Conservation (phyloP, 37 sponge, comb jelly and placozoan genomes). For the Crambe crambe region DNA sequence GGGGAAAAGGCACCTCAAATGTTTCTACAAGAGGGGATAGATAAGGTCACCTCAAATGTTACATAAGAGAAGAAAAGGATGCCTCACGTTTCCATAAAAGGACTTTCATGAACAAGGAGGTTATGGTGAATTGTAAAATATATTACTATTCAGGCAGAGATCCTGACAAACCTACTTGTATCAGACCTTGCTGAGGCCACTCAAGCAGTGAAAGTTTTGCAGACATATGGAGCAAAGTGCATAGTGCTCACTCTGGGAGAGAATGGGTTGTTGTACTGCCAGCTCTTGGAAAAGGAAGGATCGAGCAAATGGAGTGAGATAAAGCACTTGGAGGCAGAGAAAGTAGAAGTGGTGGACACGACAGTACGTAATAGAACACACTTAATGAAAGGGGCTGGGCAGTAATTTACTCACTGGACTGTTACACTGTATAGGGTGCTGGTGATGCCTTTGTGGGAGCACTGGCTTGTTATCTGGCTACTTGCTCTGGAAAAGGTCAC, state of each 20-base stretch:
- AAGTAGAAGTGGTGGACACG: slow-evolving; percentile 87
- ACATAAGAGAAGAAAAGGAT: too few species aligned
- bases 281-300: neutral
- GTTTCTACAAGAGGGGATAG: too few species aligned
- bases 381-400: too few species aligned
- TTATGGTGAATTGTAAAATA: too few species aligned
- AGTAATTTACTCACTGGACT: too few species aligned
- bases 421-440: slow-evolving; percentile 77
- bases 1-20: too few species aligned
- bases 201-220: slow-evolving; percentile 53
- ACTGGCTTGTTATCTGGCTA: slow-evolving; percentile 84
- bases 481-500: neutral
- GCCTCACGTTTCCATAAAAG: too few species aligned
- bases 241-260: slow-evolving; percentile 91
- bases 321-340: slow-evolving; percentile 66
- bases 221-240: slow-evolving; percentile 26
- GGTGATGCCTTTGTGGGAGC: slow-evolving; percentile 99
- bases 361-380: too few species aligned
- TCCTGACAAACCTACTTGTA: slow-evolving; percentile 64
- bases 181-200: slow-evolving; percentile 54
- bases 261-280: slow-evolving; percentile 79
- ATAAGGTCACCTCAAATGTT: too few species aligned
- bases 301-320: slow-evolving; percentile 12
- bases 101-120: too few species aligned
- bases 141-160: slow-evolving; percentile 66